Evolutionary conservation across 2,888 invertebrate genomes (phyloP).

Genomic region (Eilema caniola): DNA sequence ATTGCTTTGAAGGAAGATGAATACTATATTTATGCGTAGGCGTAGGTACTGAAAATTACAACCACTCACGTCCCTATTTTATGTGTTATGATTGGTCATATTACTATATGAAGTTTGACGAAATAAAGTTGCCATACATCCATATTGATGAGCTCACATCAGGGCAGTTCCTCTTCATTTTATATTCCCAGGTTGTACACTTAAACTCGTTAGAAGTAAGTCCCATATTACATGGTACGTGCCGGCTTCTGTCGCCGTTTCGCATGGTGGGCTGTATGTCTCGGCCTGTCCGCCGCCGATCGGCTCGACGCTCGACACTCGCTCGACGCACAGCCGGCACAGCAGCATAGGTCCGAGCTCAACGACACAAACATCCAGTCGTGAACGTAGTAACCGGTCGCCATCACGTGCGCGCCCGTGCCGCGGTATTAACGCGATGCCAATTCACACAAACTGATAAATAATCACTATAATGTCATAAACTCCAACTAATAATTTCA

Average conservation of each 20-base stretch:
- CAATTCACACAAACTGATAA: conserved; percentile 44
- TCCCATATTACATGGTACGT: conserved; percentile 11
- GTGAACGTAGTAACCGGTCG: conserved; percentile 40
- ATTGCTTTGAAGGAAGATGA: too few relatives aligned
- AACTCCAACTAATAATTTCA: conserved; percentile 52
- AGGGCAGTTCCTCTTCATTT: background rate
- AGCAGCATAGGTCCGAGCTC: conserved; percentile 22
- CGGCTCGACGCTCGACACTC: background rate
- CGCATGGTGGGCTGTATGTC: conserved; percentile 15
- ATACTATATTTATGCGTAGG: too few relatives aligned
- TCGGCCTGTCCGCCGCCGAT: conserved; percentile 19
- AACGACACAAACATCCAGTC: conserved; percentile 34
- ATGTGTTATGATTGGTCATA: too few relatives aligned
- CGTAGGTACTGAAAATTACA: too few relatives aligned
- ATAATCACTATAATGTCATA: conserved; percentile 58
- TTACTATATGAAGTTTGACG: too few relatives aligned
- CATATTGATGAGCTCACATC: background rate
- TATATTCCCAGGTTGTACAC: background rate
- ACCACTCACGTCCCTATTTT: too few relatives aligned
- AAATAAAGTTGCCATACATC: background rate
- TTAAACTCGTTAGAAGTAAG: background rate
- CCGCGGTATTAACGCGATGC: conserved; percentile 40
- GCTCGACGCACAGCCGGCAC: too few relatives aligned
- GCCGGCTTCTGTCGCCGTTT: conserved; percentile 9
- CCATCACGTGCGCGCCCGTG: conserved; percentile 42